These are phyloP conservation scores for Petrocephalus sullivani DNA, from an alignment of 2,797 vertebrate species.

Conservation along the genomic window DNA sequence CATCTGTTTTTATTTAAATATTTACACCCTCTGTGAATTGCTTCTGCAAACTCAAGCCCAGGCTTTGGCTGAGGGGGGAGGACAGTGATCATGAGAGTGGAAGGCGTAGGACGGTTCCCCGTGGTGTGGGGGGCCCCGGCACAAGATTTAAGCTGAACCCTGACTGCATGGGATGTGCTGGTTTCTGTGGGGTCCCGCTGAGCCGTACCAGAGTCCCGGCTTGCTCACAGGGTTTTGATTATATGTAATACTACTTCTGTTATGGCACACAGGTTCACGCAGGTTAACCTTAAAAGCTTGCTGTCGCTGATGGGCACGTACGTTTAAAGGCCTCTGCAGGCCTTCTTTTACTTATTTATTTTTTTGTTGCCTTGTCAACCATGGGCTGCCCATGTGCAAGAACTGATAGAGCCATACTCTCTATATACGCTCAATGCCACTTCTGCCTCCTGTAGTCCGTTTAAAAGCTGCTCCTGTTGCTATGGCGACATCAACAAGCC, in stretches of 20 bases:
- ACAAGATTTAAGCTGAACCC: background rate
- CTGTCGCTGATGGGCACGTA: background rate
- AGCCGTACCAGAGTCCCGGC: background rate
- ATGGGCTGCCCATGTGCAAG: background rate
- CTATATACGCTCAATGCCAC: background rate
- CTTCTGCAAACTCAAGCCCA: background rate
- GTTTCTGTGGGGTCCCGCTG: background rate
- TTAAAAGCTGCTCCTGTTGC: slow-evolving; percentile 18
- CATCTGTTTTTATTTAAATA: background rate
- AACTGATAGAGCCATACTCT: slow-evolving; percentile 8
- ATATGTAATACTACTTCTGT: background rate
- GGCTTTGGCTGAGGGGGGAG: background rate
- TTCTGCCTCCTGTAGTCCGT: background rate
- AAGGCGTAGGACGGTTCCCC: background rate
- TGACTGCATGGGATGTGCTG: background rate
- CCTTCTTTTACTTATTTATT: background rate
- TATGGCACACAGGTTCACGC: background rate
- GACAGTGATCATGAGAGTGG: background rate
- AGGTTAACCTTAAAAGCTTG: background rate
- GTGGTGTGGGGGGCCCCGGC: background rate
- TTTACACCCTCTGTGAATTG: background rate
- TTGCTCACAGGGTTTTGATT: background rate
- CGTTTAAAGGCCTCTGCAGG: background rate
- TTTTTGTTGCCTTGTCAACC: slow-evolving; percentile 34
- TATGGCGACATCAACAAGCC: slow-evolving; percentile 23